Base-by-base conservation (phyloP, 2,888 invertebrate genomes). In the Limenitis camilla region DNA sequence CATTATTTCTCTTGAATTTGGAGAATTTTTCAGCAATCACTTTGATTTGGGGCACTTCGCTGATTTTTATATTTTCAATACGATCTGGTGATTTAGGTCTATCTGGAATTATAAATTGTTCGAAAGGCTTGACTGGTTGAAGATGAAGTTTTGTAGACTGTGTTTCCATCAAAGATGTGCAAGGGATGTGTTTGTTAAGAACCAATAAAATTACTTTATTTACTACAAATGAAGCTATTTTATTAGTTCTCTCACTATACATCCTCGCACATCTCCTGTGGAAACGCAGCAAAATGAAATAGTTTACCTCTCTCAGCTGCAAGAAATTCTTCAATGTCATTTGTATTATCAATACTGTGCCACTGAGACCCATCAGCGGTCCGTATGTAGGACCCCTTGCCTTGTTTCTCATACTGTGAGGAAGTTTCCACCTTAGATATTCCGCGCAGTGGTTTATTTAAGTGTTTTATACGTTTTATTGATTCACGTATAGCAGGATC, bases 11-110 rank as follows among this genome's bases (percentile, higher is more conserved):
- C 50, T 77, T 83, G 58, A 62, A 78, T 49, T 73, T 76, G 0
- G 71, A 66, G 52, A 74, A 85, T 53, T 80, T 84, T 53, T 81
- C 77, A 0, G 79, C 82, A 2, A 86, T 77, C 0, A 78, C 64
- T 60, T 80, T 84, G 11, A 85, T 65, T 5, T 69, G 68, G 1
- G 86, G 86, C 8, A 62, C 58, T 1, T 82, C 70, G 0, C 72
- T 68, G 55, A 85, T 81, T 43, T 65, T 64, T n/a, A 80, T 61
- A 28, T 66, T 63, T 46, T 69, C 62, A 11, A 52, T 46, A n/a
- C 58, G 19, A 8, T 35, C 11, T 29, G 43, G 33, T 10, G 11
- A 10, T 19, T 48, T 10, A 52, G 42, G 43, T 35, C 50, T 11
- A 7, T 39, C 56, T 47, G 36, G 5, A 39, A 52, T 41, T 29